Evolutionary conservation across 2,888 invertebrate genomes (phyloP), one percentile per base, ranked within the genome.

Genomic region (Parnassius apollo): DNA sequence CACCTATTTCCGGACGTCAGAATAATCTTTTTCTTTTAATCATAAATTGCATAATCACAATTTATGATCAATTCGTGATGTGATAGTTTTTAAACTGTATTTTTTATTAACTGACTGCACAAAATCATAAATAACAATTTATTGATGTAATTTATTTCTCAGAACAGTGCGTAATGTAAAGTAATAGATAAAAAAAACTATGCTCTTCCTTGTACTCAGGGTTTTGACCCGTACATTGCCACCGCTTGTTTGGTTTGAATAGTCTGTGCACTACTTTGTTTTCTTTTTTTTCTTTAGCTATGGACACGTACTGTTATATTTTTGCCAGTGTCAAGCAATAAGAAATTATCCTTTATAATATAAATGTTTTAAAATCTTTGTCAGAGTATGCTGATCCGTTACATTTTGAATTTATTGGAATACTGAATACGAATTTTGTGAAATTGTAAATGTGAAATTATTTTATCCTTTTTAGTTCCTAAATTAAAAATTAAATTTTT

Each of bases 121-220:
- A 3, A 7, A 13, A 9, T 1, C 12, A 51, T 51, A 25, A 50
- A 50, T 18, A 51, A 25, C 13, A 51, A 25, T 25, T 51, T 25
- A 25, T 25, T 10, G 35, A 25, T 51, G 51, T 10, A 51, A 51
- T 51, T 25, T 35, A 25, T 25, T 51, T 35, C 49, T 53, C 18
- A 12, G 45, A 52, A 57, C 2, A 42, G 42, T 42, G 53, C 12
- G 48, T 50, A 25, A 72, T 71, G 68, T 72, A 71, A 71, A 71
- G 67, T 68, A 67, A 69, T 72, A 72, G 72, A 75, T 70, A 71
- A 71, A 67, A 65, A 53, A 54, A 49, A 63, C 62, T 67, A 57
- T 64, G 58, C 70, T 70, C 75, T 73, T 75, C 75, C 73, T 76
- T 68, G 68, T 71, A 50, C 59, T 64, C 65, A 65, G 66, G 65